phyloP scores from a whole-genome alignment of 2,113 vertebrate species.

The Cyanoderma ruficeps region DNA sequence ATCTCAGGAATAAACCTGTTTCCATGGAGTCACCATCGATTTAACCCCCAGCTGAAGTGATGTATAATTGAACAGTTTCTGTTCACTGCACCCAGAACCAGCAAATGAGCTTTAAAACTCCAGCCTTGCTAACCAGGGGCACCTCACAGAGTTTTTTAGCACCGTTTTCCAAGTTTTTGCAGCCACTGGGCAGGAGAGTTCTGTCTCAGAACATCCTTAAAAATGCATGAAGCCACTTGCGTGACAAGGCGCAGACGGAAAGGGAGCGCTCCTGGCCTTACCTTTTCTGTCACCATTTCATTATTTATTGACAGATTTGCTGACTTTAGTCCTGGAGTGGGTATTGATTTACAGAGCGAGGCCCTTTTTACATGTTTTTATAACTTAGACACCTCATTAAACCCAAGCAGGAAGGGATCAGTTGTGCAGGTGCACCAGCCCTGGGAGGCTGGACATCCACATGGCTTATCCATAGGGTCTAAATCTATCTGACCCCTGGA shows the following conservation, averaged over 20 bases:
- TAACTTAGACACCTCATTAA: background rate
- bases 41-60: background rate
- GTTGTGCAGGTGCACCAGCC: background rate
- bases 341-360: slow-evolving; percentile 52
- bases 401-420: background rate
- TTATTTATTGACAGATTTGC: slow-evolving; percentile 75
- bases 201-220: slow-evolving; percentile 43
- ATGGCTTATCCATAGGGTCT: background rate
- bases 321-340: slow-evolving; percentile 10
- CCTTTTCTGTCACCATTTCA: slow-evolving; percentile 33
- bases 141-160: background rate
- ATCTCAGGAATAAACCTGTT: background rate
- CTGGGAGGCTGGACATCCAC: background rate
- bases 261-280: background rate
- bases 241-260: background rate
- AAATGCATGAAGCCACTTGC: slow-evolving; percentile 65
- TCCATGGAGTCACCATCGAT: background rate
- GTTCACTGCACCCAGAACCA: background rate
- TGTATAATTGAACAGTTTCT: slow-evolving; percentile 28
- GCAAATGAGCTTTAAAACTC: background rate
- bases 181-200: background rate
- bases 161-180: background rate
- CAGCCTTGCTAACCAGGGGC: background rate
- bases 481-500: background rate
- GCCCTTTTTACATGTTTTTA: slow-evolving; percentile 13